Conservation (phyloP, 2,797 vertebrate genomes). For the Labroides dimidiatus region DNA sequence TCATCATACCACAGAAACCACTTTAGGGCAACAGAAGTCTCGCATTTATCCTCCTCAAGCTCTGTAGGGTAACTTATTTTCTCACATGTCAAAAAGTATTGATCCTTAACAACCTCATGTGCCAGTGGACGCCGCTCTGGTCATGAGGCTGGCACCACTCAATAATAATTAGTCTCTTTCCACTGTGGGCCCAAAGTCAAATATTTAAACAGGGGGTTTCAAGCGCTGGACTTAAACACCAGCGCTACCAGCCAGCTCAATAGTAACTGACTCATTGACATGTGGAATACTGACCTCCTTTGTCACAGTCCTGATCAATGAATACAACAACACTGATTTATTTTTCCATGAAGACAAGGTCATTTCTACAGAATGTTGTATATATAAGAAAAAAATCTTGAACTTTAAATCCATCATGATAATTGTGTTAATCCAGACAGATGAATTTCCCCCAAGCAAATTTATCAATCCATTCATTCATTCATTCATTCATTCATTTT, state of each 20-base stretch:
- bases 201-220: conserved; percentile 24
- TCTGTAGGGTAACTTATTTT: not conserved
- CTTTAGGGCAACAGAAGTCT: too few relatives aligned
- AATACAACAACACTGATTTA: conserved; percentile 29
- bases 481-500: too few relatives aligned
- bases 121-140: conserved; percentile 24
- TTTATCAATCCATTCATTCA: too few relatives aligned
- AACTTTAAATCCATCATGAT: too few relatives aligned
- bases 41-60: too few relatives aligned
- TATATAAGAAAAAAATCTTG: too few relatives aligned
- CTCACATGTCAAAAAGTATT: conserved; percentile 26
- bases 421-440: too few relatives aligned
- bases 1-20: too few relatives aligned
- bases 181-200: conserved; percentile 38
- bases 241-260: conserved; percentile 46
- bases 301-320: conserved; percentile 16
- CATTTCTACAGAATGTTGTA: conserved; percentile 15
- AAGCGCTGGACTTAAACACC: conserved; percentile 33
- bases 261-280: conserved; percentile 61
- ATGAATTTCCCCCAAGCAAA: too few relatives aligned
- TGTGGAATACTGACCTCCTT: conserved; percentile 39
- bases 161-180: conserved; percentile 73
- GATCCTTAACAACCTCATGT: conserved; percentile 44
- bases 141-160: conserved; percentile 49
- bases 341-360: conserved; percentile 66